Evolutionary conservation across 2,797 vertebrate species (phyloP).

Genomic region (Champsocephalus esox): DNA sequence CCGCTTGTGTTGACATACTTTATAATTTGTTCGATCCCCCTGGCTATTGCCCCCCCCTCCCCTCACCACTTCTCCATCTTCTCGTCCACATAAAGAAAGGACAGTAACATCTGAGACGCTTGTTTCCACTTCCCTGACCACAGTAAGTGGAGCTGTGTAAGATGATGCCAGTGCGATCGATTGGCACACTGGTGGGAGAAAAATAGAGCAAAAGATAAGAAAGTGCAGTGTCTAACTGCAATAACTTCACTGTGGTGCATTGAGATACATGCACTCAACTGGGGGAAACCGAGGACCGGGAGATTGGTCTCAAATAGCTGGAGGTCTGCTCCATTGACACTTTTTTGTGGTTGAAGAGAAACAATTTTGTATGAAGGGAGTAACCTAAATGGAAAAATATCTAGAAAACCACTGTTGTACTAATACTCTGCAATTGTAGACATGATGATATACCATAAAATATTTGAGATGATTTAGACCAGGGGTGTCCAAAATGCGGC

Average conservation of each 20-base stretch:
- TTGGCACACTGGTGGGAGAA: constrained; percentile 58
- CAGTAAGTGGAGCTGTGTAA: constrained; percentile 71
- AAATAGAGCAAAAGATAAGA: constrained; percentile 64
- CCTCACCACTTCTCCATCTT: constrained; percentile 27
- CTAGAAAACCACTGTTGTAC: neutral
- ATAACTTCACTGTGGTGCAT: constrained; percentile 54
- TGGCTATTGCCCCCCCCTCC: constrained; percentile 16
- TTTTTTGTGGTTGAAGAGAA: constrained; percentile 24
- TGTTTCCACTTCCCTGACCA: constrained; percentile 67
- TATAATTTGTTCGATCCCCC: constrained; percentile 70
- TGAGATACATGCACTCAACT: constrained; percentile 38
- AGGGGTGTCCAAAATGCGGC: too few species aligned
- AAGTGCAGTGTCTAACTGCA: constrained; percentile 56
- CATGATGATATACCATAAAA: neutral
- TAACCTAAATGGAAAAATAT: constrained; percentile 3
- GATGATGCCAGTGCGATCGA: constrained; percentile 66
- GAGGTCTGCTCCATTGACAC: constrained; percentile 27
- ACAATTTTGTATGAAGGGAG: constrained; percentile 13
- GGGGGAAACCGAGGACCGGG: constrained; percentile 31
- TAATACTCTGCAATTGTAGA: neutral
- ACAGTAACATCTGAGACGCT: constrained; percentile 60
- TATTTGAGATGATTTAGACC: too few species aligned
- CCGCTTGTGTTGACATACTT: constrained; percentile 74
- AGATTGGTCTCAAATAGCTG: constrained; percentile 51
- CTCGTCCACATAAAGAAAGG: constrained; percentile 49